Base-by-base conservation (phyloP, 2,797 vertebrate genomes). In the Adelosebastes latens region DNA sequence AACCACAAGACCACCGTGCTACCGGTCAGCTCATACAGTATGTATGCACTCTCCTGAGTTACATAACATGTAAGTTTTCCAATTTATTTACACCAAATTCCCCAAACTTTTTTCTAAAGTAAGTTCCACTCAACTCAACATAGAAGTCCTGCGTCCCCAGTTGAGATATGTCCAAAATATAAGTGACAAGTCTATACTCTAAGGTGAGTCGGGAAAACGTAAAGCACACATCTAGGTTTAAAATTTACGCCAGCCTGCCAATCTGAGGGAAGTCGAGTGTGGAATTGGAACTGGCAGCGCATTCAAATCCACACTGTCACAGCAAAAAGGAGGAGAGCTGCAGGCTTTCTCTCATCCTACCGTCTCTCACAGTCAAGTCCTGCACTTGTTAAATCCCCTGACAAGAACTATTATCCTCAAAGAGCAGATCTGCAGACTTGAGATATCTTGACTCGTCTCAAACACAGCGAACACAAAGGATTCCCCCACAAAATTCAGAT, bases 351-450 rank as follows among this genome's bases (percentile, higher is more conserved):
- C 78, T 86, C 87, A 34, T 89, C 75, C 83, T 42, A 63, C 82
- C 75, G 29, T 84, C 84, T 87, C 88, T 81, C 87, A 56, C 85
- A 83, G 86, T 89, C 87, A 29, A 87, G 81, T 81, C 82, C 75
- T 70, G 71, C 86, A 86, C 79, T 88, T 84, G 80, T 87, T 90
- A 88, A 88, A 83, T 81, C 87, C 78, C 65, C 88, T 94, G 94
- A 94, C 92, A 92, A 62, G 81, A 89, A 53, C 77, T 59, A 84
- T 94, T 89, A 93, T 86, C 87, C 64, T 94, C 93, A 94, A 90
- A 90, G 85, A 52, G 68, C 14, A 60, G 52, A 87, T 72, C 61
- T 83, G 85, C 67, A 69, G 68, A 85, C 75, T 64, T 13, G 36
- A 85, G 65, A 79, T 88, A 66, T 81, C 55, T 74, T 53, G 66